phyloP scores from a whole-genome alignment of 1,140 invertebrate species.

The Drosophila chauvacae region DNA sequence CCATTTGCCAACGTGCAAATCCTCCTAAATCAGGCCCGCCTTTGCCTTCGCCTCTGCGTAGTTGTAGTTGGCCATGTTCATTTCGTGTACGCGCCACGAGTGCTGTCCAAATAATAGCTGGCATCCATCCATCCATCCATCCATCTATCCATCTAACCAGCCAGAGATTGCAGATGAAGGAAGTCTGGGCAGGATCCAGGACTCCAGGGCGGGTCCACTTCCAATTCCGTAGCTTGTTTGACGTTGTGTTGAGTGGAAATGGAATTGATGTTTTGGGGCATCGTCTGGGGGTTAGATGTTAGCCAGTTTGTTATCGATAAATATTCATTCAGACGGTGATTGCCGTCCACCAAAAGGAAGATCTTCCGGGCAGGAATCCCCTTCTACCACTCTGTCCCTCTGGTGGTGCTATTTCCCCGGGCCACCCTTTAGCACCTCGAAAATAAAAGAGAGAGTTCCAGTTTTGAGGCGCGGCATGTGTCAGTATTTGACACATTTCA shows the following conservation, averaged over 20 bases:
- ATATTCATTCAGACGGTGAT: constrained; percentile 48
- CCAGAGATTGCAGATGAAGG: constrained; percentile 40
- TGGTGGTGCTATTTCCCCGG: background rate
- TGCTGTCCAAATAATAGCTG: constrained; percentile 68
- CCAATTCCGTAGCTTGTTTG: constrained; percentile 41
- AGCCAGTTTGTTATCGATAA: constrained; percentile 47
- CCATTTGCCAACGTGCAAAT: constrained; percentile 52
- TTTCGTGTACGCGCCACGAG: constrained; percentile 56
- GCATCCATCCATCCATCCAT: constrained; percentile 35
- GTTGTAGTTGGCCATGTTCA: constrained; percentile 57
- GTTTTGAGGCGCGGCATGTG: constrained; percentile 46
- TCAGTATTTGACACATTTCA: constrained; percentile 75
- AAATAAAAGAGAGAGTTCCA: constrained; percentile 15
- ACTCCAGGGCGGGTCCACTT: constrained; percentile 6
- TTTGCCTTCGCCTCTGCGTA: background rate
- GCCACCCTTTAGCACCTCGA: constrained; percentile 11
- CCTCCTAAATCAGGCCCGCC: constrained; percentile 15
- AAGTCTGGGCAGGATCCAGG: constrained; percentile 25
- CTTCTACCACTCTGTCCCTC: background rate
- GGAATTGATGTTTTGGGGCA: constrained; percentile 29
- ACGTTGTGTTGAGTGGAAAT: constrained; percentile 47
- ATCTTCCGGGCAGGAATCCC: background rate
- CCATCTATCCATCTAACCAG: constrained; percentile 22
- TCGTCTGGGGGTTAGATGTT: constrained; percentile 15
- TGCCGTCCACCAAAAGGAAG: constrained; percentile 1